Evolutionary conservation across 2,888 invertebrate species (phyloP).

Genomic region (Pharmacophagus antenor): DNA sequence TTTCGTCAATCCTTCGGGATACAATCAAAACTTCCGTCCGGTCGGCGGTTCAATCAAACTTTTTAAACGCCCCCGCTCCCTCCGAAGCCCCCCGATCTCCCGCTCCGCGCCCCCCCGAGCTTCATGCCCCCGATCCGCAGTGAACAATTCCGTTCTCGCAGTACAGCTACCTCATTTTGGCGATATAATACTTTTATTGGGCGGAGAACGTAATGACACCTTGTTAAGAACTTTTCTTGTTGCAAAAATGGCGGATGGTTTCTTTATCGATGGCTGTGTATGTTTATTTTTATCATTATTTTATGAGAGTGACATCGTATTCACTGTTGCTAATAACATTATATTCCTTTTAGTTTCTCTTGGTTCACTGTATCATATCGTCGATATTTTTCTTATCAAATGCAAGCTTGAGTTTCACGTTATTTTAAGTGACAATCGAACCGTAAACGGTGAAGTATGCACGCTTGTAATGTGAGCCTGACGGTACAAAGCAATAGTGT

Average conservation of each 20-base stretch:
- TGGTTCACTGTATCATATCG: too few species aligned
- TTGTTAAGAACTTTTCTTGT: constrained; percentile 24
- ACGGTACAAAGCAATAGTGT: too few species aligned
- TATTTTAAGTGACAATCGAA: too few species aligned
- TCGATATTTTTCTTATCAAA: too few species aligned
- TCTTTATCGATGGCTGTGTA: not conserved
- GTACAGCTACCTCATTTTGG: constrained; percentile 64
- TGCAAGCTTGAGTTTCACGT: too few species aligned
- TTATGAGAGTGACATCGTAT: too few species aligned
- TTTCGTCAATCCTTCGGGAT: constrained; percentile 63
- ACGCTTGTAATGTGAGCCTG: too few species aligned
- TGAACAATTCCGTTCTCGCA: constrained; percentile 59
- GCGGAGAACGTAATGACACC: constrained; percentile 24
- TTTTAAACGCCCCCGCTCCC: constrained; percentile 62
- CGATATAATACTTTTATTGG: constrained; percentile 60
- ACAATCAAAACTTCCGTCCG: constrained; percentile 69
- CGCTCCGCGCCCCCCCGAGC: constrained; percentile 16
- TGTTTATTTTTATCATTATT: not conserved
- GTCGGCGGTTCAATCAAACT: constrained; percentile 71
- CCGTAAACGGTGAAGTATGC: too few species aligned
- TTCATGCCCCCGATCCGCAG: too few species aligned
- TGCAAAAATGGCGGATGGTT: constrained; percentile 1
- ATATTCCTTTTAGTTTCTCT: too few species aligned
- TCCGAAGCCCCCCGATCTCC: constrained; percentile 41
- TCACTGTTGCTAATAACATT: too few species aligned